Base-by-base conservation (phyloP, 92 coral and sea anemone genomes). In the Galaxea fascicularis region DNA sequence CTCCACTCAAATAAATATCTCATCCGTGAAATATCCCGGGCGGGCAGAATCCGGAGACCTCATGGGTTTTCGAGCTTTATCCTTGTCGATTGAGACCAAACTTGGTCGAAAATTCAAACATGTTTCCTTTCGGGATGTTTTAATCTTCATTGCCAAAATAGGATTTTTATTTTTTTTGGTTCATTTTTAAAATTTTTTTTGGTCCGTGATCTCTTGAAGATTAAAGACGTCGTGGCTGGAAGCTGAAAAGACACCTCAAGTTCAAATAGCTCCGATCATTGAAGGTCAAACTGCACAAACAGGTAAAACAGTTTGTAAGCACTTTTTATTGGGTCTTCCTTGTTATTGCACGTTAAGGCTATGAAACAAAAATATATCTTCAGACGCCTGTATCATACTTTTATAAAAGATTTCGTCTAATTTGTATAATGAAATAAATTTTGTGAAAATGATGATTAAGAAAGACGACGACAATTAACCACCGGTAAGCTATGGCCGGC, bases 51-150 rank as follows among this genome's bases (percentile, higher is more conserved):
- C 52, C 74, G 29, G 74, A 8, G 57, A 47, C 76, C 76, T 8
- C 76, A 46, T 71, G 76, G 76, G 58, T 21, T 71, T 29, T 45
- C 24, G 76, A 49, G n/a, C 2, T 22, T 20, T 71, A 16, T 35
- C 18, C 51, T 65, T 65, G 71, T 65, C 71, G 71, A 70, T 7
- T 21, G 53, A 70, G 30, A 21, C 56, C 18, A 24, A 46, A 24
- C 28, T 41, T 21, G 52, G 10, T n/a, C 22, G 20, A n/a, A n/a
- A n/a, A n/a, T 35, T 69, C 47, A 69, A 69, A 71, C 22, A 46
- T 47, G 3, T 9, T 71, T 71, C 57, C 76, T 46, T 47, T 71
- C 27, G 10, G 58, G 58, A 67, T 18, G 56, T n/a, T 22, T 12
- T 45, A 13, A 47, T 46, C 35, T 47, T 28, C 31, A 71, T 22